Evolutionary conservation across 2,888 invertebrate species (phyloP).

Genomic region (Drosophila helvetica): DNA sequence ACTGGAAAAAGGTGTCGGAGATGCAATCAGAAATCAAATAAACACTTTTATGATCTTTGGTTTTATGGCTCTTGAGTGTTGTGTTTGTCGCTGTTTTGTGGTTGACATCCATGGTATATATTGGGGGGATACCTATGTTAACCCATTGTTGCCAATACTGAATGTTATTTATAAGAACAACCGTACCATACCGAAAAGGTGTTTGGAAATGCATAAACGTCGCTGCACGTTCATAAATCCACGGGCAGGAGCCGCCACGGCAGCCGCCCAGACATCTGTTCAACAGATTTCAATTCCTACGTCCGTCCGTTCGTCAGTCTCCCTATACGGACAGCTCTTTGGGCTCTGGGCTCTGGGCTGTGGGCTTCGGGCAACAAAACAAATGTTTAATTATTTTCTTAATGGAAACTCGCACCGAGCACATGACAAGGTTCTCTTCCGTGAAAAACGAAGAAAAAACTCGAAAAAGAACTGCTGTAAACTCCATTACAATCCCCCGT

Average conservation of each 20-base stretch:
- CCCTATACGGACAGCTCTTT: constrained; percentile 11
- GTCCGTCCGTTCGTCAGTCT: constrained; percentile 33
- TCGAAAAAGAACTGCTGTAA: constrained; percentile 9
- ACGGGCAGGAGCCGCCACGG: constrained; percentile 28
- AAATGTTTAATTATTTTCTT: constrained; percentile 78
- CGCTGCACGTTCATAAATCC: constrained; percentile 56
- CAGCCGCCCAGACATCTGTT: constrained; percentile 70
- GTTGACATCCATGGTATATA: constrained; percentile 45
- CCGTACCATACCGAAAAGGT: constrained; percentile 48
- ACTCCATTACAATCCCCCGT: constrained; percentile 26
- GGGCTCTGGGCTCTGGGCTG: constrained; percentile 23
- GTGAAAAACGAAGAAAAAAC: constrained; percentile 59
- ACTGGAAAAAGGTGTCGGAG: constrained; percentile 45
- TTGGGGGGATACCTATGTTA: constrained; percentile 4
- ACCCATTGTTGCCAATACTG: constrained; percentile 34
- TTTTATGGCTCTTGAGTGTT: constrained; percentile 36
- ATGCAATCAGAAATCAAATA: constrained; percentile 63
- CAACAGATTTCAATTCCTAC: constrained; percentile 70
- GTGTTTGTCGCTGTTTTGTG: constrained; percentile 43
- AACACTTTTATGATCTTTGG: constrained; percentile 67
- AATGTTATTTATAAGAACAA: constrained; percentile 43
- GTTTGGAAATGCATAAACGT: constrained; percentile 72
- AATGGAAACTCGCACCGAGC: constrained; percentile 71
- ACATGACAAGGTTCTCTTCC: constrained; percentile 73
- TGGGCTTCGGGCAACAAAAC: constrained; percentile 46